Conservation (phyloP, 2,113 vertebrate species). For the rat (Rattus norvegicus) region DNA sequence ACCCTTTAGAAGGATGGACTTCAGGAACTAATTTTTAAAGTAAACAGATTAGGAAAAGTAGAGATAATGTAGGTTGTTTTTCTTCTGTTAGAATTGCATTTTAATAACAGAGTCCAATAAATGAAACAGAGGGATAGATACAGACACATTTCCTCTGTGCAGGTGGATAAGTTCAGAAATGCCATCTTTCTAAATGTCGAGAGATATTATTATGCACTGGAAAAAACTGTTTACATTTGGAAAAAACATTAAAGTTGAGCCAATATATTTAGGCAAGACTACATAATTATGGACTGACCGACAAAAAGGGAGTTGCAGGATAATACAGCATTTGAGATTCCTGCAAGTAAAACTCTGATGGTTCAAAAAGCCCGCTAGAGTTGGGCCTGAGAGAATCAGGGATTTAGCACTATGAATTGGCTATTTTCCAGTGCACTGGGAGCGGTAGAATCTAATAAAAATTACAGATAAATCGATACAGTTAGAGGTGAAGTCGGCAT, state of each 20-base stretch:
- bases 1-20: not conserved
- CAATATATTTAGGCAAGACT: not conserved
- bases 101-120: not conserved
- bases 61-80: not conserved
- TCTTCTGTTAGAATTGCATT: constrained; percentile 9
- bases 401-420: not conserved
- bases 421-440: not conserved
- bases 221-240: not conserved
- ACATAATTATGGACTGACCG: not conserved
- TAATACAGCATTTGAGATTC: not conserved
- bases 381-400: not conserved
- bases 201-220: not conserved
- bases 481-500: not conserved
- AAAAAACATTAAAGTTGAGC: constrained; percentile 43
- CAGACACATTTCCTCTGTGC: constrained; percentile 19
- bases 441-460: constrained; percentile 47
- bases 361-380: constrained; percentile 2
- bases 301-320: not conserved
- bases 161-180: not conserved
- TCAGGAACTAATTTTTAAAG: not conserved
- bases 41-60: constrained; percentile 19
- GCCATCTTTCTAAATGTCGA: not conserved
- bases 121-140: not conserved
- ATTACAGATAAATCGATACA: not conserved
- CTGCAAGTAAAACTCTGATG: not conserved